Evolutionary conservation across 2,888 invertebrate species (phyloP), one percentile per base, ranked within the genome.

Genomic region (Acanthoscelides obtectus): DNA sequence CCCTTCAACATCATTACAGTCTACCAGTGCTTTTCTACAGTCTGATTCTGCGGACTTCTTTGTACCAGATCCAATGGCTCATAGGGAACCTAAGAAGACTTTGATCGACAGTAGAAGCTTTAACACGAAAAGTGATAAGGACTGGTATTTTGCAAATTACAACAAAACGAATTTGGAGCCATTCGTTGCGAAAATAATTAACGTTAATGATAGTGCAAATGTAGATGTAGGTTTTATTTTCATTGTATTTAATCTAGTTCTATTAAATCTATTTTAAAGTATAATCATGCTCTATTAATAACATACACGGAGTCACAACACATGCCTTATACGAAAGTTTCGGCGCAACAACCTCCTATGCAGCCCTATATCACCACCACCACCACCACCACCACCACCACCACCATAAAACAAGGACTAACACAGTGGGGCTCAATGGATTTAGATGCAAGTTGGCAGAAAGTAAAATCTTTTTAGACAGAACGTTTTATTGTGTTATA

Each of bases 71-170:
- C 74, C 76, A n/a, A 64, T 72, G 63, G 71, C 78, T 12, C 71
- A 75, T 12, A 73, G 78, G 67, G 79, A 78, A 71, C 72, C 71
- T 20, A 75, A 78, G 74, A 75, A 71, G 3, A 69, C 87, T 64
- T 25, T 22, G 4, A 64, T 66, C 2, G 22, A 25, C 20, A 21
- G 21, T 17, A 8, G 21, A 4, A 66, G 64, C 63, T 22, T n/a
- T 2, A 22, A 63, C 22, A 6, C 27, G n/a, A n/a, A 66, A 22
- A 66, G 22, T 19, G 81, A 82, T 69, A 92, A 91, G 86, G 92
- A 91, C 78, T 96, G 96, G 96, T 96, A 96, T 84, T 95, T 93
- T 83, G 92, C 92, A 76, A 94, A 94, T 83, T 95, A 95, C 81
- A 93, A 94, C 83, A 91, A 90, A 80, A 89, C 88, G 2, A 86